Evolutionary conservation across 2,113 vertebrate species (phyloP).

Genomic region (Calidris pugnax): DNA sequence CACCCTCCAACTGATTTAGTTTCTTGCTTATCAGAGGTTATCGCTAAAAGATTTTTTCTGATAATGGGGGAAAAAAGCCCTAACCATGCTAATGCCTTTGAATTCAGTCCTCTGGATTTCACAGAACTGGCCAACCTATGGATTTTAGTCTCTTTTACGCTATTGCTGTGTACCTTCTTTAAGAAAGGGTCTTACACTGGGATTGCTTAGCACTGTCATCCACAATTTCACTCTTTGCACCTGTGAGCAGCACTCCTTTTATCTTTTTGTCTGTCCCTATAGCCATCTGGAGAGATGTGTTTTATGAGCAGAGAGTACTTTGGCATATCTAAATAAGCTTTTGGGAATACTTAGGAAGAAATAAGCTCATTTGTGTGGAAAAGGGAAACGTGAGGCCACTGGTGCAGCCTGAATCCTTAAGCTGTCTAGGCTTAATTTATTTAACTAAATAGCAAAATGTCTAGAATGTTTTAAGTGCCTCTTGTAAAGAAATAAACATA

Average conservation of each 20-base stretch:
- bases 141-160: not conserved
- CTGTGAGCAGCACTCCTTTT: not conserved
- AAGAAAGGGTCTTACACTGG: not conserved
- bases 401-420: not conserved
- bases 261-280: not conserved
- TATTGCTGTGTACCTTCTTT: not conserved
- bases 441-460: not conserved
- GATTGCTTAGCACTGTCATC: not conserved
- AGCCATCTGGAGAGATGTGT: not conserved
- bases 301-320: not conserved
- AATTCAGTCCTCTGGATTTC: not conserved
- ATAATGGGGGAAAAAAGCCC: fast-evolving
- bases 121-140: not conserved
- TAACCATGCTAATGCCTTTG: not conserved
- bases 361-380: not conserved
- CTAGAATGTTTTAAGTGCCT: not conserved
- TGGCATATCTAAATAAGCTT: not conserved
- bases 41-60: not conserved
- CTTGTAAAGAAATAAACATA: not conserved
- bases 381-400: not conserved
- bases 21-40: not conserved
- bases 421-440: not conserved
- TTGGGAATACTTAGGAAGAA: not conserved
- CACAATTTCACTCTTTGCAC: not conserved
- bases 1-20: not conserved